A percentile compares a stretch with the other conserved stretches of the same genome.
These are phyloP conservation scores for Odontesthes bonariensis DNA, from an alignment of 2,113 vertebrate species.

Conservation along the genomic window DNA sequence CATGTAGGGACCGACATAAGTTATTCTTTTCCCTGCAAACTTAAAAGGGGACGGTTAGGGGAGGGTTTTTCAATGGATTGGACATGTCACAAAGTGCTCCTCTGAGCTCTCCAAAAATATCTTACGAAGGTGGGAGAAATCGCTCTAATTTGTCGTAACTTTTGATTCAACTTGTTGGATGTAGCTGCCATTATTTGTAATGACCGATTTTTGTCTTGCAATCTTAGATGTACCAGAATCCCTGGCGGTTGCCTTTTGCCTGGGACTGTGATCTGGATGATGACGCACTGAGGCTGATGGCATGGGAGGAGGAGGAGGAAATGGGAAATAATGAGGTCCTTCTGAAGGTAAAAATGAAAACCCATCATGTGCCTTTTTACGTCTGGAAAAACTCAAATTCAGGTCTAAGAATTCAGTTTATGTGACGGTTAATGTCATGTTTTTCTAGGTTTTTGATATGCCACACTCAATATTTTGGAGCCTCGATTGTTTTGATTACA, in stretches of 20 bases:
- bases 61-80: no score
- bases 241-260: slow-evolving; percentile 64
- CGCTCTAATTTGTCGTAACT: no score
- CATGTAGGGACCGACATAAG: no score
- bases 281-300: neutral
- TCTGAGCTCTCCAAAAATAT: no score
- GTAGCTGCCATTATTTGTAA: neutral
- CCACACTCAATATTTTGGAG: neutral
- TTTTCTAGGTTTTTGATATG: slow-evolving; percentile 60
- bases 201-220: neutral
- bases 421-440: neutral
- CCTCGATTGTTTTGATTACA: neutral
- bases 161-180: no score
- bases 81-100: no score
- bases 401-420: no score
- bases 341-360: slow-evolving; percentile 53
- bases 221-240: slow-evolving; percentile 60
- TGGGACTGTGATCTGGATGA: slow-evolving; percentile 33
- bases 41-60: no score
- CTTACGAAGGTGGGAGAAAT: no score
- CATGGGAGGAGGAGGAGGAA: slow-evolving; percentile 46
- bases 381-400: no score
- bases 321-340: neutral
- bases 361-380: no score
- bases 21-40: no score